Conservation (phyloP, 2,888 invertebrate species). For the Nowickia ferox region DNA sequence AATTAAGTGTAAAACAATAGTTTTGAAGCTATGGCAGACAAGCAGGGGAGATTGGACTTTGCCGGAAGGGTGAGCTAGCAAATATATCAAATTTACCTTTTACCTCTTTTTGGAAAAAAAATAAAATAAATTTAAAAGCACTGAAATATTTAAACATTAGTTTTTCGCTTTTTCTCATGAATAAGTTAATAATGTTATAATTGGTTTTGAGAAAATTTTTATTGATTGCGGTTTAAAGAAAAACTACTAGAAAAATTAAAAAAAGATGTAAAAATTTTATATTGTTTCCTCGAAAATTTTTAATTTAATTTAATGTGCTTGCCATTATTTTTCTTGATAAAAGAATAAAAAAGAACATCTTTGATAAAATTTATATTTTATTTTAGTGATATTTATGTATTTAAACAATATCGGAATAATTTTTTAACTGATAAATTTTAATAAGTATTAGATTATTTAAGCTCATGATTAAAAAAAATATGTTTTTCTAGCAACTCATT, state of each 20-base stretch:
- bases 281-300: neutral
- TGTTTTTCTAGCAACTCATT: too few relatives aligned
- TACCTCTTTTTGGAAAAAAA: neutral
- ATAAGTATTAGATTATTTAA: too few relatives aligned
- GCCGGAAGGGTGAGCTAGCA: neutral
- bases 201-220: slow-evolving; percentile 1
- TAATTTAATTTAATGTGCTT: too few relatives aligned
- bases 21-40: neutral
- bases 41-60: neutral
- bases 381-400: too few relatives aligned
- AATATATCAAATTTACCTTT: slow-evolving; percentile 43
- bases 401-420: too few relatives aligned
- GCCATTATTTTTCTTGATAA: too few relatives aligned
- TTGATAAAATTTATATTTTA: too few relatives aligned
- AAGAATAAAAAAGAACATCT: too few relatives aligned
- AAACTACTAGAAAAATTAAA: neutral
- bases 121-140: slow-evolving; percentile 5
- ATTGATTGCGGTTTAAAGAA: neutral
- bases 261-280: neutral
- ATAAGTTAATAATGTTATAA: slow-evolving; percentile 21
- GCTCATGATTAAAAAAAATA: too few relatives aligned
- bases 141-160: slow-evolving; percentile 36
- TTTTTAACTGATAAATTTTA: too few relatives aligned
- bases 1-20: slow-evolving; percentile 48
- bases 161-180: slow-evolving; percentile 22